These are phyloP conservation scores for Episyrphus balteatus DNA, from an alignment of 1,140 invertebrate species.

Conservation along the genomic window DNA sequence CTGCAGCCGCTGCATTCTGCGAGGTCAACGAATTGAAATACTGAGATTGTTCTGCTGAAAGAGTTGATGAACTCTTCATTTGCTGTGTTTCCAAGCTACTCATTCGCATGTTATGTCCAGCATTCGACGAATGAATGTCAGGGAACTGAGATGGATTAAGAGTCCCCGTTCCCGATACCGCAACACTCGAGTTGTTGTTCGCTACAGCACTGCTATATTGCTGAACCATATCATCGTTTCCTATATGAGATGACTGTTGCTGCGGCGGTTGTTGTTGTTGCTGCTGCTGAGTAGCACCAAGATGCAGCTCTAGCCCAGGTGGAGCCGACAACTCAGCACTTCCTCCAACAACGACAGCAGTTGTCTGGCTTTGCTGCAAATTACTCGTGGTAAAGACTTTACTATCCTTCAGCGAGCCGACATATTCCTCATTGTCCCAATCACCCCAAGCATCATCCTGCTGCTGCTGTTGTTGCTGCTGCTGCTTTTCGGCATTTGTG, in stretches of 20 bases:
- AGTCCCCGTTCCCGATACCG: not conserved
- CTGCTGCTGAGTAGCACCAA: constrained; percentile 10
- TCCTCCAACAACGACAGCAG: constrained; percentile 19
- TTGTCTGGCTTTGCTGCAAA: constrained; percentile 22
- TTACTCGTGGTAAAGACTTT: constrained; percentile 82
- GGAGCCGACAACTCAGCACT: constrained; percentile 26
- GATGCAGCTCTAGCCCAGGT: constrained; percentile 29
- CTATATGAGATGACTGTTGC: constrained; percentile 23
- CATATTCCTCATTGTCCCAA: constrained; percentile 93
- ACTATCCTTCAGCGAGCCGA: constrained; percentile 83
- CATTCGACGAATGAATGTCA: constrained; percentile 5
- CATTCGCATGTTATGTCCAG: not conserved
- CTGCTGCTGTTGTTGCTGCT: constrained; percentile 21
- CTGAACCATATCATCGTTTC: constrained; percentile 3
- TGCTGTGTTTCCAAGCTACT: constrained; percentile 11
- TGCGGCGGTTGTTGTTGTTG: constrained; percentile 5
- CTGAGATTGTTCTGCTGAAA: constrained; percentile 37
- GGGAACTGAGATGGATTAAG: constrained; percentile 6
- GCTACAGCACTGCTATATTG: constrained; percentile 10
- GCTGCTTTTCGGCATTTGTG: constrained; percentile 30
- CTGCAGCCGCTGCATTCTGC: constrained; percentile 19
- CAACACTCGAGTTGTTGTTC: constrained; percentile 5
- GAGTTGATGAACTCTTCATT: constrained; percentile 27
- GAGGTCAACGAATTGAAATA: constrained; percentile 36
- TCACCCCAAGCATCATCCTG: constrained; percentile 45